Base-by-base conservation (phyloP, 2,113 vertebrate species). In the Sylvia atricapilla region DNA sequence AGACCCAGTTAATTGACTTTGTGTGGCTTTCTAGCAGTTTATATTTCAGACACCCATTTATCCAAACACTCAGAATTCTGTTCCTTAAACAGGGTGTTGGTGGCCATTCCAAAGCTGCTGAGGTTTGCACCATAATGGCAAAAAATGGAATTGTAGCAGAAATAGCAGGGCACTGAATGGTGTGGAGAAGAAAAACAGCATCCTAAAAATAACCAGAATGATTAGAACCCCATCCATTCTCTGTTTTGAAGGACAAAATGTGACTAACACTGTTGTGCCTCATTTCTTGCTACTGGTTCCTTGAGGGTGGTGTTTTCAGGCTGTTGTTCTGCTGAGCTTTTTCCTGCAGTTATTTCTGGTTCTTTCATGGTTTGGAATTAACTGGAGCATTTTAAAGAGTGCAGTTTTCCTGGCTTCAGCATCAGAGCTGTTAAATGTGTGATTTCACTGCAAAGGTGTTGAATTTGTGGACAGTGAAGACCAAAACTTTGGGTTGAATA, bases 171-270 rank as follows among this genome's bases (percentile, higher is more conserved):
- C 1, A 8, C 31, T 89, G 86, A 78, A 79, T 49, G 77, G 79
- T 3, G 44, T 49, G 85, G 49, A 15, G 90, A 58, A 49, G 81
- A 69, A 88, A 95, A 94, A 80, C 27, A 95, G 21, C 66, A 13
- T 69, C 87, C 93, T 94, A 94, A 97, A 96, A 96, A 95, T 96
- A 96, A 13, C 72, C 35, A 37, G 55, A 55, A 58, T 83, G 55
- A 37, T 74, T 89, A 46, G 67, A 88, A 84, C 37, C 27, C 5
- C 53, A 27, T 77, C 58, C 66, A 90, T 55, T 58, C 90, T 79
- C 37, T 76, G 53, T 35, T 94, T 59, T 44, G 79, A 80, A 85
- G 90, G 79, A 69, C 60, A 52, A 50, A 93, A 90, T 28, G 59
- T 84, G 85, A 90, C 78, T 90, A 66, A 95, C 28, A 14, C 31